These are phyloP conservation scores for Timema podura DNA, from an alignment of 2,888 invertebrate species.

Conservation along the genomic window DNA sequence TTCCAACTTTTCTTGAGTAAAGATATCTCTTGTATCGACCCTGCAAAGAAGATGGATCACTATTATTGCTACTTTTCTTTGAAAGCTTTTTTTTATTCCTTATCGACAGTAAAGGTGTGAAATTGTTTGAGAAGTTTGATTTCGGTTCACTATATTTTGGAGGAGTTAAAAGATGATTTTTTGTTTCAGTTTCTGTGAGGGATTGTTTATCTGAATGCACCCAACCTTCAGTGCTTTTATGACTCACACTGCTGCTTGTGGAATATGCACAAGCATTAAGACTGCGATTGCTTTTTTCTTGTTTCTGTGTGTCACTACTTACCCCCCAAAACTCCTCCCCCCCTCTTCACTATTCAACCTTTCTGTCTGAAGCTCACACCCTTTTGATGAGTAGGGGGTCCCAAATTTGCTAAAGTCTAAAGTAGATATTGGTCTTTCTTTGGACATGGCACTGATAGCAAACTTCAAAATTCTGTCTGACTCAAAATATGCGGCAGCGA, in stretches of 20 bases:
- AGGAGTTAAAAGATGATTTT: slow-evolving; percentile 13
- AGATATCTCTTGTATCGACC: slow-evolving; percentile 22
- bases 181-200: slow-evolving; percentile 18
- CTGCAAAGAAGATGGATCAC: slow-evolving; percentile 22
- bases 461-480: slow-evolving; percentile 62
- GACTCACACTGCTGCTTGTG: too few relatives aligned
- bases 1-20: slow-evolving; percentile 34
- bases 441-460: slow-evolving; percentile 49
- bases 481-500: slow-evolving; percentile 67
- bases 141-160: slow-evolving; percentile 23
- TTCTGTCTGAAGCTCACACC: too few relatives aligned
- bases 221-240: too few relatives aligned
- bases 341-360: too few relatives aligned
- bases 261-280: too few relatives aligned
- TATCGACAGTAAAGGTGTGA: slow-evolving; percentile 26
- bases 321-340: too few relatives aligned
- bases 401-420: too few relatives aligned
- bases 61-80: slow-evolving; percentile 27
- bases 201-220: slow-evolving; percentile 9
- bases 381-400: too few relatives aligned
- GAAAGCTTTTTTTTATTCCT: slow-evolving; percentile 32
- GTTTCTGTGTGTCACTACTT: too few relatives aligned
- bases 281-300: too few relatives aligned
- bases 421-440: slow-evolving; percentile 42
- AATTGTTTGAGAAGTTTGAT: slow-evolving; percentile 20